Conservation (phyloP, 2,113 vertebrate genomes). For the Eclectus roratus region DNA sequence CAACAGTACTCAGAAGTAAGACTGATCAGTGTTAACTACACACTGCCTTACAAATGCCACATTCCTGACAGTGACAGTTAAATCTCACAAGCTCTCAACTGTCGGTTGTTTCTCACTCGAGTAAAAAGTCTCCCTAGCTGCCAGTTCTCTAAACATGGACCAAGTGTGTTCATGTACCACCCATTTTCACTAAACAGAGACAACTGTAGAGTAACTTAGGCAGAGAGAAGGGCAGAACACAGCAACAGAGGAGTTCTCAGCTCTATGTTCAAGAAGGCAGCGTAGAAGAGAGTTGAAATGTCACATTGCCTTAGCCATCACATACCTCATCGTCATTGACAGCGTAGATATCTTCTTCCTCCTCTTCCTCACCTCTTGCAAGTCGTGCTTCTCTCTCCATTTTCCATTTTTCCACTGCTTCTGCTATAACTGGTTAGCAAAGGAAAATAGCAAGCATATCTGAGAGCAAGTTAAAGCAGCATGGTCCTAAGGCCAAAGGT, state of each 20-base stretch:
- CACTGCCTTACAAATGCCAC: not conserved
- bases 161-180: not conserved
- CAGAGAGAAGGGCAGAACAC: not conserved
- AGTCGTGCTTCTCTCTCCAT: conserved; percentile 81
- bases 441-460: not conserved
- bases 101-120: not conserved
- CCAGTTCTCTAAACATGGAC: not conserved
- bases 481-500: not conserved
- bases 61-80: not conserved
- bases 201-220: fast-evolving
- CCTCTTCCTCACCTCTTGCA: conserved; percentile 80
- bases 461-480: not conserved
- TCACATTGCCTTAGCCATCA: not conserved
- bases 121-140: not conserved
- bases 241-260: not conserved
- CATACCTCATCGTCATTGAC: conserved; percentile 84
- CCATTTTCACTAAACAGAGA: not conserved
- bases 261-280: not conserved
- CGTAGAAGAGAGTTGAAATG: not conserved
- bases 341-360: conserved; percentile 90
- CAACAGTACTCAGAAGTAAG: not conserved
- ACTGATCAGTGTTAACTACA: not conserved
- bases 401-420: conserved; percentile 89
- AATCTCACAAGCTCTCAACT: not conserved
- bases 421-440: conserved; percentile 76